Evolutionary conservation across 1,140 invertebrate species (phyloP), one percentile per base, ranked within the genome.

Genomic region (Nasonia longicornis): DNA sequence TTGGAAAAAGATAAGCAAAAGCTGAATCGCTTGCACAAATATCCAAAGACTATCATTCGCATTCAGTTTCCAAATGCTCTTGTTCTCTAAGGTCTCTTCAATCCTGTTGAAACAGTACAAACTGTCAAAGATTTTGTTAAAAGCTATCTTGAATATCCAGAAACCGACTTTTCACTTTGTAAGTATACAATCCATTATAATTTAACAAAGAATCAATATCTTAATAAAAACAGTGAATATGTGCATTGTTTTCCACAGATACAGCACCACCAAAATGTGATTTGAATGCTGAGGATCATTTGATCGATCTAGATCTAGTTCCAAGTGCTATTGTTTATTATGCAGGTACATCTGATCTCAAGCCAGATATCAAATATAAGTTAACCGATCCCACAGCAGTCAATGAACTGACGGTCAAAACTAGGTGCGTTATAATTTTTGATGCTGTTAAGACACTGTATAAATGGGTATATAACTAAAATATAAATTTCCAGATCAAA

Each of bases 11-110:
- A 94, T 83, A 93, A 94, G 86, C 91, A 89, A 69, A 92, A 92
- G 84, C 83, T 94, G 70, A 89, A 91, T 22, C 92, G 92, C 85
- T 86, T 96, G 26, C 91, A 93, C 79, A 92, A 92, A 81, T 96
- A 97, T 87, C 93, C 94, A 83, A 92, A 93, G 86, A 93, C 94
- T 69, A 93, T 96, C 12, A 94, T 97, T 69, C 90, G 96, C 72
- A 92, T 97, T 84, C 94, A 95, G 86, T 97, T 97, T 89, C 95
- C 96, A 3, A 93, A 97, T 89, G 93, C 94, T 74, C 91, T 94
- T 70, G 95, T 97, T 42, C 90, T 97, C 4, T 96, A 97, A 90
- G 96, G 94, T 12, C 90, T 94, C 14, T 97, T 97, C 86, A 91
- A 91, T 84, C 94, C 95, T 7, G 89, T 90, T 29, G 95, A 97